Percentiles rank a stretch among this genome's conserved stretches.
phyloP scores from a whole-genome alignment of 2,888 invertebrate species.

The Spodoptera exigua region DNA sequence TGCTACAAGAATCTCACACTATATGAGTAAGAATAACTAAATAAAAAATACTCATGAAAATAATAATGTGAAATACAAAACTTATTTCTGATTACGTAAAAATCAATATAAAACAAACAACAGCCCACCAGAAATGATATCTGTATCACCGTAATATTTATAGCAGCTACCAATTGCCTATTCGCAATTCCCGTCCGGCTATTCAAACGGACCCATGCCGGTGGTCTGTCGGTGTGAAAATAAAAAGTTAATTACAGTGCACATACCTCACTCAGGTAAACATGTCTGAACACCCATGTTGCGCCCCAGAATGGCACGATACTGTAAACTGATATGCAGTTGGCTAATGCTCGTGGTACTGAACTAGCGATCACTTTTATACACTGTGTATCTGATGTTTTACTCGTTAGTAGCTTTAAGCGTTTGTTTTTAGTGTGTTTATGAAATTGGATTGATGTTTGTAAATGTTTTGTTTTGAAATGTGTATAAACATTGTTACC shows the following conservation, averaged over 20 bases:
- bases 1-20: too few species aligned
- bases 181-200: conserved; percentile 46
- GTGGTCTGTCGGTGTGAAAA: conserved; percentile 64
- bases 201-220: conserved; percentile 48
- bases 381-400: background rate
- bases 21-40: too few species aligned
- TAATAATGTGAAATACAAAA: too few species aligned
- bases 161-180: conserved; percentile 40
- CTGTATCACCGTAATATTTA: conserved; percentile 24
- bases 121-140: conserved; percentile 10
- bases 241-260: conserved; percentile 76
- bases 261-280: conserved; percentile 71
- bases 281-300: conserved; percentile 76
- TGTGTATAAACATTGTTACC: too few species aligned
- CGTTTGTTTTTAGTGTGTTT: too few species aligned
- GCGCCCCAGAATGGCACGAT: conserved; percentile 53
- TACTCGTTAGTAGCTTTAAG: too few species aligned
- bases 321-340: conserved; percentile 52
- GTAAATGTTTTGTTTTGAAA: background rate
- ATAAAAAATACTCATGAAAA: too few species aligned
- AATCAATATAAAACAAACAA: too few species aligned
- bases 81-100: too few species aligned
- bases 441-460: background rate
- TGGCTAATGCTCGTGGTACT: conserved; percentile 28
- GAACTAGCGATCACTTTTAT: conserved; percentile 11